phyloP scores from a whole-genome alignment of 37 sponge, comb jelly and placozoan genomes.

The Mnemiopsis leidyi region DNA sequence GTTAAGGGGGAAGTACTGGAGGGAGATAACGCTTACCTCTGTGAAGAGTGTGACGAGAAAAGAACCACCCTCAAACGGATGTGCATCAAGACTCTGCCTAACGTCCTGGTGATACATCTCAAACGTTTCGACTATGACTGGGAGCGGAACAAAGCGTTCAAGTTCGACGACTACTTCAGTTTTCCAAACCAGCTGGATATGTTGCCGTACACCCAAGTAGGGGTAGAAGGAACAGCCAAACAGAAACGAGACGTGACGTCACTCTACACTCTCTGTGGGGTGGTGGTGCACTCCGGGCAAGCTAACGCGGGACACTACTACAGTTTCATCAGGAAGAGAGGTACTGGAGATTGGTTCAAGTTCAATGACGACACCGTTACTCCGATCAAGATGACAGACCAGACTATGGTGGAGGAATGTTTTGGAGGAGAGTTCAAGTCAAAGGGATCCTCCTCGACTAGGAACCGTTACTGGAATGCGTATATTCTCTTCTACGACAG shows the following conservation, averaged over 20 bases:
- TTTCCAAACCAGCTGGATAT: conserved; percentile 83
- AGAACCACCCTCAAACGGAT: conserved; percentile 89
- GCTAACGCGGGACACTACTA: conserved; percentile 97
- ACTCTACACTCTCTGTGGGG: conserved; percentile 79
- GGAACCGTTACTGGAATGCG: conserved; percentile 86
- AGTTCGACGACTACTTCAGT: conserved; percentile 85
- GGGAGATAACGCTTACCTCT: conserved; percentile 94
- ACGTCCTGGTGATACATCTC: conserved; percentile 85
- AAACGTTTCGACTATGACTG: conserved; percentile 95
- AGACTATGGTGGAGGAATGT: conserved; percentile 81
- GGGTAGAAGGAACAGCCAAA: conserved; percentile 68
- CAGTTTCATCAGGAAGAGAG: conserved; percentile 83
- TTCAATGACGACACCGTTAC: conserved; percentile 90
- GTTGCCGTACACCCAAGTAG: conserved; percentile 89
- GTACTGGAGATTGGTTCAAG: conserved; percentile 76
- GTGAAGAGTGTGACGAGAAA: conserved; percentile 93
- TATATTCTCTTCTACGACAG: conserved; percentile 93
- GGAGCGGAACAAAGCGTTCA: conserved; percentile 90
- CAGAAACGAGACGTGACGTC: conserved; percentile 55
- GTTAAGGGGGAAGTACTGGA: conserved; percentile 92
- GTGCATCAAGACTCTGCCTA: conserved; percentile 88
- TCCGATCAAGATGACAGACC: conserved; percentile 74
- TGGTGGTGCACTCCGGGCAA: conserved; percentile 93
- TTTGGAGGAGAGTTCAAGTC: conserved; percentile 88
- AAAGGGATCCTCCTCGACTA: conserved; percentile 69